These are phyloP conservation scores for Myxocyprinus asiaticus DNA, from an alignment of 2,113 vertebrate genomes.

Conservation along the genomic window DNA sequence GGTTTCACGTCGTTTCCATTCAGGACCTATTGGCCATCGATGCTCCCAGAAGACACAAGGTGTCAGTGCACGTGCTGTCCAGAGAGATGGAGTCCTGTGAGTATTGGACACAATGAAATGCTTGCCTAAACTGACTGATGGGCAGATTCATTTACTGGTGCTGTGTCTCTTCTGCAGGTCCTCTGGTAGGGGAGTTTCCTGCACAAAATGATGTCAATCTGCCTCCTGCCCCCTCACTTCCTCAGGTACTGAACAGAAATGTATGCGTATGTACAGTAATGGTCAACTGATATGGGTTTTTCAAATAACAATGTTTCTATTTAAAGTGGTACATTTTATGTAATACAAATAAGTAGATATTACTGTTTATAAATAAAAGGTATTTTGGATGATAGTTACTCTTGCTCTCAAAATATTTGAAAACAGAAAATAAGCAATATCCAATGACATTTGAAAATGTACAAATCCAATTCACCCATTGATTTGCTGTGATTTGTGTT, in stretches of 20 bases:
- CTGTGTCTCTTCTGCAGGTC: slow-evolving; percentile 74
- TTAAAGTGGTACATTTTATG: no score
- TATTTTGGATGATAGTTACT: no score
- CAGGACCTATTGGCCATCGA: slow-evolving; percentile 90
- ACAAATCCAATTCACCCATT: background rate
- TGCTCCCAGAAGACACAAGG: slow-evolving; percentile 92
- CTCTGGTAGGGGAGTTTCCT: slow-evolving; percentile 92
- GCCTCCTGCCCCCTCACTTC: slow-evolving; percentile 90
- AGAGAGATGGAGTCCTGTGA: slow-evolving; percentile 98
- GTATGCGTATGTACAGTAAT: background rate
- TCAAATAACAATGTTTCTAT: no score
- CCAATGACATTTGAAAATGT: no score
- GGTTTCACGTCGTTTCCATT: slow-evolving; percentile 22
- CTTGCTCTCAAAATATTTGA: no score
- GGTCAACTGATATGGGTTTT: no score
- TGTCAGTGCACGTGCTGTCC: slow-evolving; percentile 96
- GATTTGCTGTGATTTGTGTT: background rate
- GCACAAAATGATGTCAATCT: slow-evolving; percentile 95
- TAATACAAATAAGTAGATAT: no score
- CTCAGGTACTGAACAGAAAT: slow-evolving; percentile 79
- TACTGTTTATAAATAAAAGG: no score
- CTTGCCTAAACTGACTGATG: background rate
- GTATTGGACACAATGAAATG: slow-evolving; percentile 63
- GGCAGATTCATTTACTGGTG: background rate
- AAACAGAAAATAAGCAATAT: no score